Conservation (phyloP, 2,797 vertebrate species). For the Nannoperca obscura region DNA sequence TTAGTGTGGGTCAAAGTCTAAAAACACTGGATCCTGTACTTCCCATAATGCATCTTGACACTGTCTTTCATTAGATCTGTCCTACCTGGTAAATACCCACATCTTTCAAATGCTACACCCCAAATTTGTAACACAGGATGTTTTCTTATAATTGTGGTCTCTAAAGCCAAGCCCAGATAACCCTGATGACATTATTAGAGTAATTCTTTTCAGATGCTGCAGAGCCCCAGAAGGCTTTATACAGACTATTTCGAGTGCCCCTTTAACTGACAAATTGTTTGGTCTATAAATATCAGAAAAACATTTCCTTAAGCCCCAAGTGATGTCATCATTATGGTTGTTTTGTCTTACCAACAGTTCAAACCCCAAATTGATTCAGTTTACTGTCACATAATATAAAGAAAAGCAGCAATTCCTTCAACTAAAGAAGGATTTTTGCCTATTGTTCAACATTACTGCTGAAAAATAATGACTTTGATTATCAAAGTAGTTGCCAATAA, state of each 20-base stretch:
- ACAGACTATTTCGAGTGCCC: not conserved
- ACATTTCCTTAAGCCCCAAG: too few relatives aligned
- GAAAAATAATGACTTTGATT: too few relatives aligned
- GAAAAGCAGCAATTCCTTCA: too few relatives aligned
- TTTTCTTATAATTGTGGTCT: not conserved
- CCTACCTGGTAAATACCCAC: not conserved
- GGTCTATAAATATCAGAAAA: too few relatives aligned
- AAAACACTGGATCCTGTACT: not conserved
- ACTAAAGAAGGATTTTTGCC: too few relatives aligned
- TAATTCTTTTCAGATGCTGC: not conserved
- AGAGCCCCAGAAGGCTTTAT: not conserved
- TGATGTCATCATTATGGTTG: too few relatives aligned
- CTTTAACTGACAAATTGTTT: too few relatives aligned
- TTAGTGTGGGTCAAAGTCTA: not conserved
- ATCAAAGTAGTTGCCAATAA: not conserved
- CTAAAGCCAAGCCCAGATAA: not conserved
- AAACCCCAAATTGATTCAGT: too few relatives aligned
- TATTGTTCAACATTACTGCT: too few relatives aligned
- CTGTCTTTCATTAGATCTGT: not conserved
- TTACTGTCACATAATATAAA: too few relatives aligned
- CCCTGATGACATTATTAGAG: not conserved
- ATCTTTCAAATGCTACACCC: not conserved
- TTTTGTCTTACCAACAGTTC: too few relatives aligned
- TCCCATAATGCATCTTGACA: not conserved
- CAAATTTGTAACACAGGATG: not conserved